Evolutionary conservation across 2,888 invertebrate genomes (phyloP), one percentile per base, ranked within the genome.

Genomic region (Stenichneumon culpator): DNA sequence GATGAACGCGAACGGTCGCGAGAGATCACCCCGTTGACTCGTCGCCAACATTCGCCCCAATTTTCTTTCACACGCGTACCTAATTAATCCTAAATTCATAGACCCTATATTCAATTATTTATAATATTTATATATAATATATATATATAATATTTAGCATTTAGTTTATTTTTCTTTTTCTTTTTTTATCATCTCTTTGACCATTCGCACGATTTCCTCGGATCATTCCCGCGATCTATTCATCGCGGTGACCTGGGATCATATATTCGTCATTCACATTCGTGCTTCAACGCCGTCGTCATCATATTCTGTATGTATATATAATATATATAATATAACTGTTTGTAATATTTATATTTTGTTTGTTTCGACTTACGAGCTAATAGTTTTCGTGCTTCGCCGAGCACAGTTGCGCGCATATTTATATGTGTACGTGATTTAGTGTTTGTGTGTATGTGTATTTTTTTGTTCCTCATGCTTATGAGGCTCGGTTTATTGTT

Each of bases 291-390:
- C 60, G 44, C 67, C 65, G 79, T 69, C 81, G 67, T 89, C 91
- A 89, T 89, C 92, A 91, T 93, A 92, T 92, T 92, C 90, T 93
- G 92, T 93, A 93, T 93, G 92, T 93, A 93, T 93, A 93, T 93
- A 93, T 93, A 93, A 93, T 93, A 93, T 93, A 93, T 93, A 92
- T 93, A 93, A 92, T 93, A 93, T 93, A 93, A 93, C 93, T 93
- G 93, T 93, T 93, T 93, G 92, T 92, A 93, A 93, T 93, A 92
- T 93, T 93, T 92, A 93, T 93, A 92, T 93, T 93, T 93, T 93
- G 92, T 93, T 93, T 93, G 86, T 92, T 93, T 90, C 90, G 91
- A 82, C 93, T 94, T 94, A 94, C 89, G 91, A 91, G 90, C 93
- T 93, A 94, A 93, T 93, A 93, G 93, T 93, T 94, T 92, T 92